Conservation (phyloP, 2,888 invertebrate genomes). For the Catocala nupta region DNA sequence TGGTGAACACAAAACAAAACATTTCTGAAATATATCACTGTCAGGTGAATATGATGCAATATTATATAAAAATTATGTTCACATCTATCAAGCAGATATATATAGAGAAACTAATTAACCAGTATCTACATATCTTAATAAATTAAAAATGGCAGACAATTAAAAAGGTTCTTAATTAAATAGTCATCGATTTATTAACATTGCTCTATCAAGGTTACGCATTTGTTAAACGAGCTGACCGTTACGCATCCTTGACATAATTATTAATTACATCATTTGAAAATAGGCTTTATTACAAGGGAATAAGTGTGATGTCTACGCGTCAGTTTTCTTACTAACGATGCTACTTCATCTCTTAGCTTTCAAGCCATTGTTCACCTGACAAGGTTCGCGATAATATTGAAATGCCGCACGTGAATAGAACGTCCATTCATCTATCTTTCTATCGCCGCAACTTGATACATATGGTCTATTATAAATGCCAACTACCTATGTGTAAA, state of each 20-base stretch:
- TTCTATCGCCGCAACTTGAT: slow-evolving; percentile 58
- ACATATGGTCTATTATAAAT: slow-evolving; percentile 49
- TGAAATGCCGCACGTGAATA: slow-evolving; percentile 77
- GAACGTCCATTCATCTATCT: slow-evolving; percentile 71
- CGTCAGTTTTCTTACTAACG: slow-evolving; percentile 65
- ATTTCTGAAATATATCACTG: too few species aligned
- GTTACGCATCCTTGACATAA: slow-evolving; percentile 63
- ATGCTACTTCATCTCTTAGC: slow-evolving; percentile 73
- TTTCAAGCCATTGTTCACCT: slow-evolving; percentile 75
- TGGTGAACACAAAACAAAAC: too few species aligned
- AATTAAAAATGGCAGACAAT: slow-evolving; percentile 17
- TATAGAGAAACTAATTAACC: slow-evolving; percentile 1
- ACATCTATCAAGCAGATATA: neutral
- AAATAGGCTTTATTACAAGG: slow-evolving; percentile 38
- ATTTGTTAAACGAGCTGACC: slow-evolving; percentile 51
- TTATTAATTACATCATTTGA: slow-evolving; percentile 53
- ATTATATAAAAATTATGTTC: too few species aligned
- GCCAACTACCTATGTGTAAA: neutral
- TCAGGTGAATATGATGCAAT: too few species aligned
- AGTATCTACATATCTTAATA: neutral
- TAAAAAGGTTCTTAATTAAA: slow-evolving; percentile 38
- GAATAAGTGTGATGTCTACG: slow-evolving; percentile 37
- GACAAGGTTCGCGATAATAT: slow-evolving; percentile 82
- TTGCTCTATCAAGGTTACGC: slow-evolving; percentile 45
- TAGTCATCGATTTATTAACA: slow-evolving; percentile 45